A percentile compares a stretch with the other conserved stretches of the same genome.
phyloP scores from a whole-genome alignment of 1,140 invertebrate genomes.

The Tetramorium alpestre region DNA sequence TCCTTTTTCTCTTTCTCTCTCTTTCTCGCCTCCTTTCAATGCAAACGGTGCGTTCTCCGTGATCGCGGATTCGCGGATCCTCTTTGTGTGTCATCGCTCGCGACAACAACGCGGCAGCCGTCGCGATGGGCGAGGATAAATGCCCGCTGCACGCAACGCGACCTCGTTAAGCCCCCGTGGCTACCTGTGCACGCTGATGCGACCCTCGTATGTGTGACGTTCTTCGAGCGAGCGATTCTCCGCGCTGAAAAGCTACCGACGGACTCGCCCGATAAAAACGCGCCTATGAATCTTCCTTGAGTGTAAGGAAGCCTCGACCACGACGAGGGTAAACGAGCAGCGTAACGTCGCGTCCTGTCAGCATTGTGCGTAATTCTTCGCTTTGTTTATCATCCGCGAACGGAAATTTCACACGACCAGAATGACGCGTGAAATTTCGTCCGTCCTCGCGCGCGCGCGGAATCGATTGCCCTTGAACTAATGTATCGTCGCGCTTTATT shows the following conservation, averaged over 20 bases:
- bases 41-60: slow-evolving; percentile 55
- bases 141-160: slow-evolving; percentile 17
- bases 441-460: not conserved
- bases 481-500: slow-evolving; percentile 19
- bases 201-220: not conserved
- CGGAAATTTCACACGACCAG: not conserved
- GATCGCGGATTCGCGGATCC: slow-evolving; percentile 29
- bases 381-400: not conserved
- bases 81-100: slow-evolving; percentile 24
- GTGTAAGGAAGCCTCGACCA: not conserved
- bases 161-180: not conserved
- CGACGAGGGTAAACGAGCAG: not conserved
- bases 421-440: not conserved
- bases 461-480: slow-evolving; percentile 24
- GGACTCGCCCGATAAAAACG: too few species aligned
- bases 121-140: slow-evolving; percentile 56
- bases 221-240: not conserved
- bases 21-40: slow-evolving; percentile 24
- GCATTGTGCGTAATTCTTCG: too few species aligned
- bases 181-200: not conserved
- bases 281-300: too few species aligned
- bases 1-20: not conserved
- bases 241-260: not conserved
- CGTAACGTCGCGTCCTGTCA: not conserved
- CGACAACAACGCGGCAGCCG: not conserved